Percentiles rank a stretch among this genome's conserved stretches.
Evolutionary conservation across 1,140 invertebrate species (phyloP).

Genomic region (Himalopsyche phryganea): DNA sequence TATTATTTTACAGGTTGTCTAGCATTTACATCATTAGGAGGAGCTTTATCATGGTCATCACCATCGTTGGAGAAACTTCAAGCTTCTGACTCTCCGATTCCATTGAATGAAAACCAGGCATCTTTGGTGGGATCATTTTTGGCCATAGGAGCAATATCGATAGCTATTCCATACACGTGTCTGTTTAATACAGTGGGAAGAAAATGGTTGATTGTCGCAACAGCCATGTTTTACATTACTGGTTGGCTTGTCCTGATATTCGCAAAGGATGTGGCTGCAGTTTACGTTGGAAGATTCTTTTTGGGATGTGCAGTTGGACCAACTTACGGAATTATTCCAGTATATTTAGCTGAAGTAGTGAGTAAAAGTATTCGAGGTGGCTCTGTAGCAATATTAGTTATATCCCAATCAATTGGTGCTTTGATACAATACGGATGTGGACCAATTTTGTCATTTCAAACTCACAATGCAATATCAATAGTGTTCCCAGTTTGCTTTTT

Average conservation of each 20-base stretch:
- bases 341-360: slow-evolving; percentile 60
- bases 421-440: slow-evolving; percentile 48
- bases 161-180: slow-evolving; percentile 24
- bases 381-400: slow-evolving; percentile 59
- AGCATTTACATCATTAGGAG: slow-evolving; percentile 25
- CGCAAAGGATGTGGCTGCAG: slow-evolving; percentile 13
- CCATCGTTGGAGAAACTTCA: slow-evolving; percentile 29
- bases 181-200: slow-evolving; percentile 27
- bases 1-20: slow-evolving; percentile 21
- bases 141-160: slow-evolving; percentile 21
- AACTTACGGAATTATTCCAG: slow-evolving; percentile 27
- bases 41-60: slow-evolving; percentile 31
- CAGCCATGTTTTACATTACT: slow-evolving; percentile 15
- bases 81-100: slow-evolving; percentile 22
- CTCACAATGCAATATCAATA: slow-evolving; percentile 18
- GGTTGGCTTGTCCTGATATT: slow-evolving; percentile 27
- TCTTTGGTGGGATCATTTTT: slow-evolving; percentile 31
- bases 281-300: slow-evolving; percentile 30
- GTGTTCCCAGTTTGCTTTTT: slow-evolving; percentile 17
- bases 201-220: slow-evolving; percentile 25
- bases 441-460: slow-evolving; percentile 38
- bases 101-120: slow-evolving; percentile 14
- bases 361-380: slow-evolving; percentile 57
- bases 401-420: slow-evolving; percentile 58
- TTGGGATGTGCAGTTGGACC: slow-evolving; percentile 30